Evolutionary conservation across 2,113 vertebrate genomes (phyloP).

Genomic region (Notarius quadriscutis): DNA sequence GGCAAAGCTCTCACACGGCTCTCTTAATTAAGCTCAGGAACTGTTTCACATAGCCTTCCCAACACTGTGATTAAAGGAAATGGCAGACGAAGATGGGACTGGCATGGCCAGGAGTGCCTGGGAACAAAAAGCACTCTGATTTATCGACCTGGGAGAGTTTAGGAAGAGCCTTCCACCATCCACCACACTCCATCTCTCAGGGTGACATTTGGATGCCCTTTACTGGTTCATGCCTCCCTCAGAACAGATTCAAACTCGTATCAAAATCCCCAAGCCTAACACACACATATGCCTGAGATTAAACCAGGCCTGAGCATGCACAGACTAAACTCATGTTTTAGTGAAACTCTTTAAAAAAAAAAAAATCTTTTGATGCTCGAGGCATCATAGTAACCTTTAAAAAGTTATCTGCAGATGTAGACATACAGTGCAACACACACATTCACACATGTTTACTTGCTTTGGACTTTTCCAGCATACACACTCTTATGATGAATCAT

Average conservation of each 20-base stretch:
- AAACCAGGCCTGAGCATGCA: not conserved
- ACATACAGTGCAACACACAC: not conserved
- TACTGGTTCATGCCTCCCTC: conserved; percentile 26
- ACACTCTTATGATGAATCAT: conserved; percentile 20
- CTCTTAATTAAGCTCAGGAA: conserved; percentile 63
- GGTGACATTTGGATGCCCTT: conserved; percentile 54
- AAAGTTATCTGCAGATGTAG: not conserved
- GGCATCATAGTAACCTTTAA: not conserved
- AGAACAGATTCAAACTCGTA: not conserved
- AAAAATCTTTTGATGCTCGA: not conserved
- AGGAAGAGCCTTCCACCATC: conserved; percentile 34
- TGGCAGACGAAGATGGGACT: conserved; percentile 52
- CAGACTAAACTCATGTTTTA: not conserved
- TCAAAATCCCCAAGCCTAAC: not conserved
- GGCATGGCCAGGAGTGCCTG: conserved; percentile 27
- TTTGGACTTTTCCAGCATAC: not conserved
- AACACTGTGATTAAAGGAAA: conserved; percentile 57
- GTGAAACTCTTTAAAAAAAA: not conserved
- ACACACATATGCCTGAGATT: not conserved
- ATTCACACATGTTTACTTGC: not conserved
- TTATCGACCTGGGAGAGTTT: conserved; percentile 50
- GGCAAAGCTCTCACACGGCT: conserved; percentile 45
- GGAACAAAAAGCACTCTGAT: conserved; percentile 55
- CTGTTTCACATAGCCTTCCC: conserved; percentile 46
- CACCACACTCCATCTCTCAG: conserved; percentile 44